Evolutionary conservation across 1,140 invertebrate species (phyloP), one percentile per base, ranked within the genome.

Genomic region (Zaprionus kolodkinae): DNA sequence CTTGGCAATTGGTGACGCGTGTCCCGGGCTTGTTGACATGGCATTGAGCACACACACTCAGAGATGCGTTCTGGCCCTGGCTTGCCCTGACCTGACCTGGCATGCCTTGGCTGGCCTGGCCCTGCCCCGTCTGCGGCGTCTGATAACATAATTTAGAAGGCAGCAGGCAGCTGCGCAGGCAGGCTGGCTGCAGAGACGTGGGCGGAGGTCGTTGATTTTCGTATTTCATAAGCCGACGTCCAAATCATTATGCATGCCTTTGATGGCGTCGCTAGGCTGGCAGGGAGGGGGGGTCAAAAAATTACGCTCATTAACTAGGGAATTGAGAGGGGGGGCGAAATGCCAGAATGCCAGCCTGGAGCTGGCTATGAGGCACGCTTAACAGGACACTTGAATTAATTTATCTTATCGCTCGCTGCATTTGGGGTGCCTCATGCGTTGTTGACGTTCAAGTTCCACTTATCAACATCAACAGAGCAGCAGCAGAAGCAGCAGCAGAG

Each of bases 161-260:
- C 68, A 56, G 15, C 40, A 21, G 21, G 21, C 21, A 21, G 21
- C 21, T 21, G 21, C 21, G 21, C 21, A 21, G 21, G 21, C 21
- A 21, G 21, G 48, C 7, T 40, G 38, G 48, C 27, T 30, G 27
- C 6, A 48, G 38, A 21, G 48, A 36, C 50, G 65, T 61, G 56
- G 65, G 48, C 27, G 38, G 21, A 21, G 21, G 12, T 57, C 38
- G 62, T 62, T 74, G 68, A 54, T 69, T 79, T 86, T 76, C 61
- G 71, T 56, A 86, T 81, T 81, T 86, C 82, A 88, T 87, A 87
- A 88, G 84, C 80, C 70, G 76, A 68, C 68, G 79, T 64, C 60
- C 79, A 79, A 88, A 81, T 83, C 84, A 88, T 88, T 88, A 78
- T 78, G 84, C 80, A 87, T 84, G 83, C 57, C 77, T 87, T 88